phyloP scores from a whole-genome alignment of 2,888 invertebrate genomes.

The Alcis repandata region DNA sequence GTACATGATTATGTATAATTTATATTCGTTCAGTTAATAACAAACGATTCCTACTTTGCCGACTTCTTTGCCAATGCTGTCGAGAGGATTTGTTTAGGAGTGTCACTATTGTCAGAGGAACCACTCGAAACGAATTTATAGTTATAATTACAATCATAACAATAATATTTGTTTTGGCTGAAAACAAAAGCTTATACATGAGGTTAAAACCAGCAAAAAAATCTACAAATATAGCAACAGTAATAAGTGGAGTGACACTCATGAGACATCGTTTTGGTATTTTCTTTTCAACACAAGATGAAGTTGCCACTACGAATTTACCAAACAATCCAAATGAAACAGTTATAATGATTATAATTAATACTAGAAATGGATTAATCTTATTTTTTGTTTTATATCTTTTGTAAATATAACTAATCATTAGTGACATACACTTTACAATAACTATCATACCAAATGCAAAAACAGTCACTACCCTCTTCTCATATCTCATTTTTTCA shows the following conservation, averaged over 20 bases:
- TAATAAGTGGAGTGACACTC: not conserved
- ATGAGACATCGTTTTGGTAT: not conserved
- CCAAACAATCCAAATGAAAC: not conserved
- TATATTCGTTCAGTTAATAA: not conserved
- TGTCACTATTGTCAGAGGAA: constrained; percentile 11
- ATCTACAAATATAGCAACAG: constrained; percentile 11
- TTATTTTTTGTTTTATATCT: too few relatives aligned
- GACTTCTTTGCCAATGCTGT: constrained; percentile 22
- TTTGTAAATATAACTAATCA: not conserved
- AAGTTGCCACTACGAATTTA: constrained; percentile 8
- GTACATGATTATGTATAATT: too few relatives aligned
- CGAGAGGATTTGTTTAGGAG: constrained; percentile 18
- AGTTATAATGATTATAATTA: constrained; percentile 1
- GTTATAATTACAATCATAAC: not conserved
- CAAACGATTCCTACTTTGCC: constrained; percentile 5
- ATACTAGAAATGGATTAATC: not conserved
- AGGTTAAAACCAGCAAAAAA: not conserved
- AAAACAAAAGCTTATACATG: not conserved
- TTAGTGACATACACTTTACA: not conserved
- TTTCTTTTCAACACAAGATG: constrained; percentile 9
- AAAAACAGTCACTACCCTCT: constrained; percentile 1
- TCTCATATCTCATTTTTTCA: constrained; percentile 16
- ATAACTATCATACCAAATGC: not conserved
- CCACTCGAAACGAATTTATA: not conserved
- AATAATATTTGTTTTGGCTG: too few relatives aligned